A percentile compares a stretch with the other conserved stretches of the same genome.
These are phyloP conservation scores for Cathartes aura DNA, from an alignment of 2,113 vertebrate genomes.

Conservation along the genomic window DNA sequence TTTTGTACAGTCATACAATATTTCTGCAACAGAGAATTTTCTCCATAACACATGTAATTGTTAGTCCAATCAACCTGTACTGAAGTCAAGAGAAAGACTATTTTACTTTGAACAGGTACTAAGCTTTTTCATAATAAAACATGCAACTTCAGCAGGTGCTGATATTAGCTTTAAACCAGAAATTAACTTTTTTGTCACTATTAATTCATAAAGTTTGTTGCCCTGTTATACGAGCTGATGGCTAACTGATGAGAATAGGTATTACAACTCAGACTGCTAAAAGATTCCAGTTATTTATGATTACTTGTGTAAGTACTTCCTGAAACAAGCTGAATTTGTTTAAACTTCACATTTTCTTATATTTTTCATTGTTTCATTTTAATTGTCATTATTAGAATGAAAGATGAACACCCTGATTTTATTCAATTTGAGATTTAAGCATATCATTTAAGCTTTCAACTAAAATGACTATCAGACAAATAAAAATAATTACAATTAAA, in stretches of 20 bases:
- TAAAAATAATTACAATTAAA: not conserved
- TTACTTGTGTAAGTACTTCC: not conserved
- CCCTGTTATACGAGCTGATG: not conserved
- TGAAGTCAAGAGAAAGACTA: not conserved
- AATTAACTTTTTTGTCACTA: not conserved
- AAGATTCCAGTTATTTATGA: not conserved
- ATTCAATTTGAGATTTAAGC: not conserved
- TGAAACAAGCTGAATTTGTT: not conserved
- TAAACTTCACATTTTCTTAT: not conserved
- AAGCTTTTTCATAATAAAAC: not conserved
- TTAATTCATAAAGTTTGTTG: not conserved
- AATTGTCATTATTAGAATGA: not conserved
- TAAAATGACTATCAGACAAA: not conserved
- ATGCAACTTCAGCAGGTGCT: not conserved
- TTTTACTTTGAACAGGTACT: not conserved
- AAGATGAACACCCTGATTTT: not conserved
- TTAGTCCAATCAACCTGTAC: not conserved
- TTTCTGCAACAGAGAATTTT: not conserved
- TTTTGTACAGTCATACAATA: not conserved
- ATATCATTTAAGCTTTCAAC: not conserved
- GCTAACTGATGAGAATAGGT: not conserved
- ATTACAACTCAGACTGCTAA: not conserved
- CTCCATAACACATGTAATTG: not conserved
- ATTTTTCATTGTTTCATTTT: not conserved
- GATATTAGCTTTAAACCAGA: not conserved